A percentile compares a stretch with the other conserved stretches of the same genome.
Evolutionary conservation across 2,113 vertebrate genomes (phyloP).

Genomic region (Rhombomys opimus): DNA sequence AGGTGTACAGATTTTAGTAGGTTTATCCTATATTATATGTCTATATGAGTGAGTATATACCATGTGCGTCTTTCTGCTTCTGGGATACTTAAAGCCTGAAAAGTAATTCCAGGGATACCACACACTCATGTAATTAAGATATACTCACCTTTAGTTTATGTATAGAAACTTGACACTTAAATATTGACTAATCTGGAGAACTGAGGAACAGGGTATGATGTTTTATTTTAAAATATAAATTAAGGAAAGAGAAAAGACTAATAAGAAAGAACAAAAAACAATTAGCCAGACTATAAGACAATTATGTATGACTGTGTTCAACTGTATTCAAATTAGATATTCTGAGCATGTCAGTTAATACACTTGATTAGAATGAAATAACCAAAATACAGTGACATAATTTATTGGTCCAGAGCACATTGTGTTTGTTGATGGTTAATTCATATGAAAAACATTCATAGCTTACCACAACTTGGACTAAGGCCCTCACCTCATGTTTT

Average conservation of each 20-base stretch:
- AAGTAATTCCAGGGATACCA: background rate
- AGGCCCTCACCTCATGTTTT: background rate
- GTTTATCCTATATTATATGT: too few relatives aligned
- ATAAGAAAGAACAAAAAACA: background rate
- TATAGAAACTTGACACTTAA: background rate
- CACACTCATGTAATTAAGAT: background rate
- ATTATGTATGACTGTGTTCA: background rate
- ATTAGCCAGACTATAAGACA: background rate
- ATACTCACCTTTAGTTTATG: constrained; percentile 34
- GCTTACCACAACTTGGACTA: background rate
- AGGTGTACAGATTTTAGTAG: too few relatives aligned
- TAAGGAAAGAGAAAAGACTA: background rate
- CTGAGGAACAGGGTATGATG: background rate
- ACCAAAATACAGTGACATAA: background rate
- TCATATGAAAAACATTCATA: background rate
- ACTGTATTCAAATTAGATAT: background rate
- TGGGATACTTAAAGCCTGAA: background rate
- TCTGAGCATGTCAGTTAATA: background rate
- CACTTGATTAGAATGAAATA: background rate
- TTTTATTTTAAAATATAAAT: background rate
- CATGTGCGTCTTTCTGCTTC: too few relatives aligned
- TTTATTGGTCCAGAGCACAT: background rate
- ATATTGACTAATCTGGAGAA: background rate
- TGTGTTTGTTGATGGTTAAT: background rate
- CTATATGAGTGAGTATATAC: too few relatives aligned